Conservation (phyloP, 2,113 vertebrate species). For the Ictalurus furcatus region DNA sequence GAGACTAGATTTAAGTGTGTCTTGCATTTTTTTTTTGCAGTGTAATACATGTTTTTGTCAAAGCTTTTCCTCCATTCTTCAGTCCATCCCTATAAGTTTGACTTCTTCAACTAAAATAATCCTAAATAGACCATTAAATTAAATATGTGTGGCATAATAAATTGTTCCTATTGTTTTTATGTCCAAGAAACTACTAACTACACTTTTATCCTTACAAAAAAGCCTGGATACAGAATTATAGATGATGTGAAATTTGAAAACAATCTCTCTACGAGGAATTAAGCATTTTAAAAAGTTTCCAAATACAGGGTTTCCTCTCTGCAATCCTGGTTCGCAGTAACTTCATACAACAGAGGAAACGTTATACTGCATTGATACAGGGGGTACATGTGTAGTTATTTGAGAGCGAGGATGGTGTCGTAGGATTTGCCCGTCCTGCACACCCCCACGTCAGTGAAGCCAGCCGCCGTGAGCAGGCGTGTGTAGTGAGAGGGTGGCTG, state of each 20-base stretch:
- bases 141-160: not conserved
- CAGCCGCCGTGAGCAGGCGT: slow-evolving; percentile 58
- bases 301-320: not conserved
- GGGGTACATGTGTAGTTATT: slow-evolving; percentile 53
- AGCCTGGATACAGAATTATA: not conserved
- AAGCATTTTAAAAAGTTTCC: not conserved
- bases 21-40: too few species aligned
- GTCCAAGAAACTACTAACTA: not conserved
- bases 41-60: not conserved
- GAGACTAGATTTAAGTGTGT: too few species aligned
- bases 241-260: not conserved
- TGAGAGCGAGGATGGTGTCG: slow-evolving; percentile 71
- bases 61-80: not conserved
- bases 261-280: not conserved
- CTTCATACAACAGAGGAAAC: slow-evolving; percentile 1
- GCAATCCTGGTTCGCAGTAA: not conserved
- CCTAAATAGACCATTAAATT: not conserved
- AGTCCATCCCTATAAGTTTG: not conserved
- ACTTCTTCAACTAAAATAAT: not conserved
- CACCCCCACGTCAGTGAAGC: slow-evolving; percentile 69
- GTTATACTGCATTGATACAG: not conserved
- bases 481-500: slow-evolving; percentile 66
- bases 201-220: not conserved
- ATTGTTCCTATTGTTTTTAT: not conserved
- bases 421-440: slow-evolving; percentile 73